Evolutionary conservation across 2,797 vertebrate species (phyloP).

Genomic region (Novumbra hubbsi): DNA sequence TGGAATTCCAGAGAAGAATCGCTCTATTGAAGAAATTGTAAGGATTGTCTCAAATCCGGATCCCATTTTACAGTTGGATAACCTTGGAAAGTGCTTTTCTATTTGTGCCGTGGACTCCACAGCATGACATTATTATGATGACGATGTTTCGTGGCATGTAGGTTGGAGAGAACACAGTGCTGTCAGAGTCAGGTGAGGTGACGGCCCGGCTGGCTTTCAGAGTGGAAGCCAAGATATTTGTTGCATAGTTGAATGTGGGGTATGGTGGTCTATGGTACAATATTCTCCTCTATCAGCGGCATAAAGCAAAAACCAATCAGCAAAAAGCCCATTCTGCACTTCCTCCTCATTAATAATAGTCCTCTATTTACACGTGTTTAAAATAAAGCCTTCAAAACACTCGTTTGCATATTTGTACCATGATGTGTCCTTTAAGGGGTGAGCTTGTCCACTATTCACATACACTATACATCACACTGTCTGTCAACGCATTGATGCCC

Average conservation of each 20-base stretch:
- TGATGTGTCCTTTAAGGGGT: conserved; percentile 80
- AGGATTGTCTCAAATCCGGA: conserved; percentile 66
- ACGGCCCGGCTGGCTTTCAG: conserved; percentile 79
- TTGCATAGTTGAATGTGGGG: conserved; percentile 96
- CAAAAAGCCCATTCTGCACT: conserved; percentile 89
- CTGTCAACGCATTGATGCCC: conserved; percentile 63
- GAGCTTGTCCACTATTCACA: conserved; percentile 80
- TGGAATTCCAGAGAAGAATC: conserved; percentile 31
- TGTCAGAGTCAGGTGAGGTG: conserved; percentile 70
- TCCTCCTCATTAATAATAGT: conserved; percentile 66
- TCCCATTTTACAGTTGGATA: conserved; percentile 17
- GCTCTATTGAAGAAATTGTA: conserved; percentile 23
- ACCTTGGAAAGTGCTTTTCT: conserved; percentile 1
- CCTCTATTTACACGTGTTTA: conserved; percentile 95
- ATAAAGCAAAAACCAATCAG: conserved; percentile 75
- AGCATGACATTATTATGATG: conserved; percentile 33
- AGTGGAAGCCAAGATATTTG: conserved; percentile 81
- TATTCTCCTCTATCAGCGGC: conserved; percentile 73
- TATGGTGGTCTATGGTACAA: conserved; percentile 80
- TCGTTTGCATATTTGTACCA: conserved; percentile 99
- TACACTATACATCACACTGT: conserved; percentile 81
- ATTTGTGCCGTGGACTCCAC: conserved; percentile 12
- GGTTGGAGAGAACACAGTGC: conserved; percentile 88
- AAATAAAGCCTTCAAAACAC: conserved; percentile 99
- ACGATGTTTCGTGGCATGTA: conserved; percentile 26